Conservation (phyloP, 2,113 vertebrate genomes). For the Hippocampus comes region DNA sequence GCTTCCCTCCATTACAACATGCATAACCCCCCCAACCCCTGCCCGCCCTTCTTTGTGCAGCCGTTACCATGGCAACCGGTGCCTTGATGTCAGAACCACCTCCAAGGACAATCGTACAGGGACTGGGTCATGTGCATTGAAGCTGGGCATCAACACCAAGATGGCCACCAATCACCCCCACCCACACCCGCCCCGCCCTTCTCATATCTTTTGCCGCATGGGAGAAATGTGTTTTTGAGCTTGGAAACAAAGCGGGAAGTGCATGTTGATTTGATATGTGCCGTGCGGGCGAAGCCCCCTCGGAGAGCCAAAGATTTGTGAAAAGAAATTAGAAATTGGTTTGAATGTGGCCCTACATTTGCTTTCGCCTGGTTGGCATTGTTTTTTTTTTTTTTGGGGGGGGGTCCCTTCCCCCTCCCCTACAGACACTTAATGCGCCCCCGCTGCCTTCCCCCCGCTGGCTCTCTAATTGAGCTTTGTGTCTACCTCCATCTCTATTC, state of each 20-base stretch:
- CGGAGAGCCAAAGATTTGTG: conserved; percentile 16
- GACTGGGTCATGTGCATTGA: conserved; percentile 49
- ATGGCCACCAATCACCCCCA: conserved; percentile 27
- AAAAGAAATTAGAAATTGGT: conserved; percentile 38
- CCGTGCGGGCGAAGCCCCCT: conserved; percentile 16
- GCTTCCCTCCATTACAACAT: conserved; percentile 39
- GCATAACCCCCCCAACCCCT: conserved; percentile 5
- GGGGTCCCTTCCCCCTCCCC: conserved; percentile 19
- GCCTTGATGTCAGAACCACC: conserved; percentile 65
- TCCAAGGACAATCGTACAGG: conserved; percentile 64
- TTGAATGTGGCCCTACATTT: conserved; percentile 45
- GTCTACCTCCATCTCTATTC: conserved; percentile 73
- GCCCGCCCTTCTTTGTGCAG: conserved; percentile 27
- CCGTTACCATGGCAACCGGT: conserved; percentile 66
- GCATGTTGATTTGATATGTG: conserved; percentile 15
- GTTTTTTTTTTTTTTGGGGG: not conserved
- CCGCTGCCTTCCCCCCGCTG: conserved; percentile 28
- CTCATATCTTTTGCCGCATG: not conserved
- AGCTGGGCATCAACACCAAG: conserved; percentile 52
- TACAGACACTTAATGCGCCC: conserved; percentile 52
- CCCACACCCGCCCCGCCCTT: not conserved
- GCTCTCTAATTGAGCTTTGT: conserved; percentile 78
- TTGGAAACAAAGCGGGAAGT: conserved; percentile 23
- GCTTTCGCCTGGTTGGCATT: conserved; percentile 69
- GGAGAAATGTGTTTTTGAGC: conserved; percentile 1